Evolutionary conservation across 2,113 vertebrate species (phyloP), one percentile per base, ranked within the genome.

Genomic region (Silurus glanis): DNA sequence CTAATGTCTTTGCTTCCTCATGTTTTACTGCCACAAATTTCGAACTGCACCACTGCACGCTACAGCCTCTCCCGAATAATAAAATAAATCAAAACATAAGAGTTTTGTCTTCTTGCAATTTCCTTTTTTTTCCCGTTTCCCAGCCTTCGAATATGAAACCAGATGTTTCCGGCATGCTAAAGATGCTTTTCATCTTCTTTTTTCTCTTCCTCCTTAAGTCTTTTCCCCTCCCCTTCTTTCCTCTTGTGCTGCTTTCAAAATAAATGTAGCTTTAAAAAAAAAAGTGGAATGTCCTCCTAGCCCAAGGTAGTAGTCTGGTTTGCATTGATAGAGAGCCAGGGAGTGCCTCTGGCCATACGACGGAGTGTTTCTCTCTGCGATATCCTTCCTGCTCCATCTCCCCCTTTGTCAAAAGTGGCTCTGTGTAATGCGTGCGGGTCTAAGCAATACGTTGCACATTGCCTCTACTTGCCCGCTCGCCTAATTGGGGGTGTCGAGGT

Each of bases 51-150:
- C 96, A 95, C 94, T 96, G 94, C 96, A 95, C 94, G 80, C 92
- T 94, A 92, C 94, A 91, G 91, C 95, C 94, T 93, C 97, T 94
- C 37, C 37, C 28, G 94, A 96, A 97, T 96, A 96, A 97, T 97
- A 95, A 96, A 95, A 96, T 97, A 97, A 98, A 97, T 96, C 96
- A 97, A 97, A 98, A 97, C 96, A 96, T 93, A 97, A 97, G 95
- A 97, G 95, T 97, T 97, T 95, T 95, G 94, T 96, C 96, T 95
- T 96, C 94, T 92, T 95, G 96, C 95, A 98, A 98, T 99, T 99
- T 97, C 97, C 97, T 97, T 96, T 96, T 83, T 86, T 86, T 85
- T 37, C 2, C 37, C 37, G 37, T 37, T 37, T 37, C 91, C 23
- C 92, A 94, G 95, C 94, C 95, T 89, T 92, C 91, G 92, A 97